These are phyloP conservation scores for Fissipunctia ypsillon DNA, from an alignment of 2,888 invertebrate species.

Conservation along the genomic window DNA sequence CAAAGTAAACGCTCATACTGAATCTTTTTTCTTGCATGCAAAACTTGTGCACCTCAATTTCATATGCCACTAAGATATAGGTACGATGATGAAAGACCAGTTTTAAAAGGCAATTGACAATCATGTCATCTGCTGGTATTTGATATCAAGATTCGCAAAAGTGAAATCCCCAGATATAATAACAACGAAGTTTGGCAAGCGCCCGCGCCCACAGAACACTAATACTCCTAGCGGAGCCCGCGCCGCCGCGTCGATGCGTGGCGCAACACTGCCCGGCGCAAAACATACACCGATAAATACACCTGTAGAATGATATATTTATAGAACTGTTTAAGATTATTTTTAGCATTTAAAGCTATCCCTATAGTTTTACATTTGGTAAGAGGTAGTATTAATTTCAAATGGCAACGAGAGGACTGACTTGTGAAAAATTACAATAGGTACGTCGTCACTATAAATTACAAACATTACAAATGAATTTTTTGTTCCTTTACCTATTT, in stretches of 20 bases:
- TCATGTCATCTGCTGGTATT: constrained; percentile 41
- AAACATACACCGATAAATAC: constrained; percentile 63
- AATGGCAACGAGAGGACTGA: constrained; percentile 2
- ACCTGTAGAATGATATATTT: constrained; percentile 61
- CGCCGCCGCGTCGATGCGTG: constrained; percentile 62
- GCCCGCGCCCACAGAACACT: too few species aligned
- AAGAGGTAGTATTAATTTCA: constrained; percentile 14
- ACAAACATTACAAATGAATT: background rate
- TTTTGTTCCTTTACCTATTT: background rate
- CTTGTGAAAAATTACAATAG: background rate
- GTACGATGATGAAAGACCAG: constrained; percentile 21
- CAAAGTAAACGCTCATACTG: background rate
- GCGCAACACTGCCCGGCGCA: constrained; percentile 68
- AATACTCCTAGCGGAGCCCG: too few species aligned
- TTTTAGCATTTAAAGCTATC: constrained; percentile 17
- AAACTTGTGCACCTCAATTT: constrained; percentile 17
- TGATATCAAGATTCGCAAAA: constrained; percentile 60
- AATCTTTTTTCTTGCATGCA: background rate
- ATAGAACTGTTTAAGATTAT: constrained; percentile 43
- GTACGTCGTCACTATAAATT: background rate
- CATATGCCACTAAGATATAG: constrained; percentile 1
- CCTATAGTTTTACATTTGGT: background rate
- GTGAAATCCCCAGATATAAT: constrained; percentile 64
- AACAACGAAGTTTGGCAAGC: constrained; percentile 71
- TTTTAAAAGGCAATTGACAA: constrained; percentile 38